Conservation (phyloP, 2,113 vertebrate genomes). For the Lycaon pictus region DNA sequence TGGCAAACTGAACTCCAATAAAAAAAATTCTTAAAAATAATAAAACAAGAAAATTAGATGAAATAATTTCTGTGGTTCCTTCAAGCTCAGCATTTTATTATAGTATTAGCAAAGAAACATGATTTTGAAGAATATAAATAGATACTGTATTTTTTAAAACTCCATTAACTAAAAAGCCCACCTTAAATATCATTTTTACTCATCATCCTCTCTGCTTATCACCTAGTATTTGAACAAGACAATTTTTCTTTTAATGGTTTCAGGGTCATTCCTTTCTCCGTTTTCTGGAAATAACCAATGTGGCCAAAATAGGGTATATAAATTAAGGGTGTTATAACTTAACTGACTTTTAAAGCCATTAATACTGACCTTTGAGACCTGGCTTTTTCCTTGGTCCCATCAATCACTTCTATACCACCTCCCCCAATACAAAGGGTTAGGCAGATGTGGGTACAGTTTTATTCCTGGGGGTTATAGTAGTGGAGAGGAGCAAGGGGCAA, state of each 20-base stretch:
- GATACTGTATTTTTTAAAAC: neutral
- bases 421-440: slow-evolving; percentile 51
- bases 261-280: slow-evolving; percentile 41
- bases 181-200: slow-evolving; percentile 51
- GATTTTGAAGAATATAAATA: neutral
- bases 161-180: neutral
- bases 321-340: slow-evolving; percentile 71
- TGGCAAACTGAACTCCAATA: too few relatives aligned
- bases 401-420: slow-evolving; percentile 63
- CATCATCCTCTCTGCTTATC: slow-evolving; percentile 14
- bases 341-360: slow-evolving; percentile 76
- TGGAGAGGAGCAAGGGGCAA: neutral
- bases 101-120: slow-evolving; percentile 6
- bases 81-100: neutral
- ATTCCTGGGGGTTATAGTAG: neutral
- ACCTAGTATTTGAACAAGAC: neutral
- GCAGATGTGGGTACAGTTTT: slow-evolving; percentile 47
- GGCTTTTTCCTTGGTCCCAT: slow-evolving; percentile 65
- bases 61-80: neutral
- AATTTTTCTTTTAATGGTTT: slow-evolving; percentile 60
- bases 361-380: slow-evolving; percentile 65
- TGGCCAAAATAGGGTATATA: slow-evolving; percentile 62
- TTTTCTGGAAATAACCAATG: slow-evolving; percentile 69
- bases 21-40: too few relatives aligned
- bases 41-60: neutral